These are phyloP conservation scores for Holacanthella duospinosa DNA, from an alignment of 2,888 invertebrate genomes.

Conservation along the genomic window DNA sequence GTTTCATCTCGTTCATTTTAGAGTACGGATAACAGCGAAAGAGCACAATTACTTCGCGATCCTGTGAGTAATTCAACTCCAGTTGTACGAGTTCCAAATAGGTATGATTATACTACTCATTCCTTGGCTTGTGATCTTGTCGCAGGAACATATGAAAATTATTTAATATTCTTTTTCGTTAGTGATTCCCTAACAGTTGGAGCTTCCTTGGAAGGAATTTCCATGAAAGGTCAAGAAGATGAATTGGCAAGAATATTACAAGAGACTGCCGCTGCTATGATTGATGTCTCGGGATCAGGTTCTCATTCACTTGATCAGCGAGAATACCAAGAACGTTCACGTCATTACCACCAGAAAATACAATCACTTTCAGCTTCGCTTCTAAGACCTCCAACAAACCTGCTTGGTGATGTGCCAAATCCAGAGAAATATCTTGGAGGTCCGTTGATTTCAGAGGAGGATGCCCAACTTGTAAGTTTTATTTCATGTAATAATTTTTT, in stretches of 20 bases:
- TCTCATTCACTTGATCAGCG: constrained; percentile 37
- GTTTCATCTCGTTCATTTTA: constrained; percentile 11
- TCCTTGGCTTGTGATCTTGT: not conserved
- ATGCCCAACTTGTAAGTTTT: constrained; percentile 30
- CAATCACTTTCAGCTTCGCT: constrained; percentile 31
- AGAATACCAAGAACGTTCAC: constrained; percentile 36
- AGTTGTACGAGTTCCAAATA: constrained; percentile 31
- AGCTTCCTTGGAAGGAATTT: constrained; percentile 17
- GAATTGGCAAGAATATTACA: constrained; percentile 36
- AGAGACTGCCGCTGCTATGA: constrained; percentile 38
- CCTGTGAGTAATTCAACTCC: constrained; percentile 32
- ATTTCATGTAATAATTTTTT: not conserved
- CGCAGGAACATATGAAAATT: not conserved
- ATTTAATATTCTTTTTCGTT: constrained; percentile 1
- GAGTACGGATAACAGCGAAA: constrained; percentile 27
- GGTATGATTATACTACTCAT: constrained; percentile 14
- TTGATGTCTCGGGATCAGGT: constrained; percentile 36
- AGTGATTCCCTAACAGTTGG: constrained; percentile 16
- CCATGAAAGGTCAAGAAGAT: constrained; percentile 34
- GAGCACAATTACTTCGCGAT: constrained; percentile 28
- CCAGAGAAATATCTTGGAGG: constrained; percentile 36
- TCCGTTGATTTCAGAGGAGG: constrained; percentile 32
- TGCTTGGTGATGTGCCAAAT: constrained; percentile 35
- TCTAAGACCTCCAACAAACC: constrained; percentile 20
- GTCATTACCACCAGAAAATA: constrained; percentile 34